These are phyloP conservation scores for Thumatha senex DNA, from an alignment of 2,888 invertebrate species.

Conservation along the genomic window DNA sequence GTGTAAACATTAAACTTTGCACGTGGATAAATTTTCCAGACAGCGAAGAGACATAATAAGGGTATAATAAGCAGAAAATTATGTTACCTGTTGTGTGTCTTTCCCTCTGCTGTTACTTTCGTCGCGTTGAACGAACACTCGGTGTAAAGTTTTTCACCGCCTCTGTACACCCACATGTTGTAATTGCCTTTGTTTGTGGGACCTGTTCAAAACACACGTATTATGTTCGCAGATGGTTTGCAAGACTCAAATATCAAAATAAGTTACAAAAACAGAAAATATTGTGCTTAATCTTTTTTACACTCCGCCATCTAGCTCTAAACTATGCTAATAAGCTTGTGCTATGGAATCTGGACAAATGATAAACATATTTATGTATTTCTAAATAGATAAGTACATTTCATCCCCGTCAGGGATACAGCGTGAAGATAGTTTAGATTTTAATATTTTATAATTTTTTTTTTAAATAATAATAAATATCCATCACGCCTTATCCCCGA, in stretches of 20 bases:
- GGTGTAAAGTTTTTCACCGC: conserved; percentile 32
- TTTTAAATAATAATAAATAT: too few species aligned
- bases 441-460: too few species aligned
- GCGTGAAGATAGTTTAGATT: too few species aligned
- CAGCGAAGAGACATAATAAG: conserved; percentile 10
- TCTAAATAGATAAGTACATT: too few species aligned
- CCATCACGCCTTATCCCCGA: too few species aligned
- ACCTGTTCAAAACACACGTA: conserved; percentile 29
- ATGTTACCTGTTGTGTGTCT: conserved; percentile 29
- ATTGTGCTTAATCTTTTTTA: too few species aligned
- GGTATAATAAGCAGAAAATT: conserved; percentile 12
- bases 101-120: conserved; percentile 6
- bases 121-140: conserved; percentile 38
- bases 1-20: background rate
- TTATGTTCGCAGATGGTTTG: background rate
- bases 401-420: too few species aligned
- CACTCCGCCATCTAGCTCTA: too few species aligned
- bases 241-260: background rate
- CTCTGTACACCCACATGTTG: conserved; percentile 34
- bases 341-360: too few species aligned
- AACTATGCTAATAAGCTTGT: too few species aligned
- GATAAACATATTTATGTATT: too few species aligned
- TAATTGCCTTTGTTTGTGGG: conserved; percentile 31
- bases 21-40: background rate
- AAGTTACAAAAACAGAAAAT: too few species aligned